Percentiles rank a stretch among this genome's conserved stretches.
Evolutionary conservation across 2,113 vertebrate genomes (phyloP).

Genomic region (Melanostigma gelatinosum): DNA sequence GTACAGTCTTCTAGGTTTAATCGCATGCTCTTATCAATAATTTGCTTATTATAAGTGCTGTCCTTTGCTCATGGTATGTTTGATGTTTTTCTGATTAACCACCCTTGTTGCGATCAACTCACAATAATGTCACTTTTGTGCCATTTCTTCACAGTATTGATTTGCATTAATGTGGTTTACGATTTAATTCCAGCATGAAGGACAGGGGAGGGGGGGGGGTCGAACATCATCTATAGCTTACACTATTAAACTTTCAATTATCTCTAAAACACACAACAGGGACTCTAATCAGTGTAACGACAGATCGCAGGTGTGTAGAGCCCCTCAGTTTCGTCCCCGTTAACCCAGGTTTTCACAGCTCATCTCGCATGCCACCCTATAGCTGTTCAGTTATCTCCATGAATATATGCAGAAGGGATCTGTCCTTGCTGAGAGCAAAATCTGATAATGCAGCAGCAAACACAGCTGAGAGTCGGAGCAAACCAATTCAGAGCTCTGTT

Average conservation of each 20-base stretch:
- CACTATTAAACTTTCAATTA: conserved; percentile 74
- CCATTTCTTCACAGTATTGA: conserved; percentile 44
- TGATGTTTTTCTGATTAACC: conserved; percentile 1
- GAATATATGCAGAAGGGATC: conserved; percentile 79
- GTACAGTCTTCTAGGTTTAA: background rate
- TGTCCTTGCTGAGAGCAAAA: conserved; percentile 80
- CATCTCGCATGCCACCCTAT: conserved; percentile 60
- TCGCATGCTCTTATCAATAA: background rate
- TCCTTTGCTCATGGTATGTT: background rate
- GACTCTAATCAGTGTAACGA: conserved; percentile 59
- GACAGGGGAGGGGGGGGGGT: background rate
- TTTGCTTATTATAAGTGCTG: background rate
- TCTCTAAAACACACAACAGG: conserved; percentile 69
- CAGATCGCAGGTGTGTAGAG: conserved; percentile 50
- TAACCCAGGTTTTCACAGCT: conserved; percentile 74
- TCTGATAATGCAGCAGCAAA: conserved; percentile 82
- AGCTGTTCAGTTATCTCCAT: conserved; percentile 72
- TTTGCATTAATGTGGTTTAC: conserved; percentile 52
- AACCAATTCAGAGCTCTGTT: conserved; percentile 69
- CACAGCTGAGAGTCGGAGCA: conserved; percentile 76
- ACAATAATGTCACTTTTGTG: conserved; percentile 34
- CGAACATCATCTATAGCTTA: conserved; percentile 45
- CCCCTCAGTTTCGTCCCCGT: conserved; percentile 51
- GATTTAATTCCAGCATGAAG: conserved; percentile 23
- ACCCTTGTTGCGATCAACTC: conserved; percentile 27